Base-by-base conservation (phyloP, 1,140 invertebrate genomes). In the Limonius californicus region DNA sequence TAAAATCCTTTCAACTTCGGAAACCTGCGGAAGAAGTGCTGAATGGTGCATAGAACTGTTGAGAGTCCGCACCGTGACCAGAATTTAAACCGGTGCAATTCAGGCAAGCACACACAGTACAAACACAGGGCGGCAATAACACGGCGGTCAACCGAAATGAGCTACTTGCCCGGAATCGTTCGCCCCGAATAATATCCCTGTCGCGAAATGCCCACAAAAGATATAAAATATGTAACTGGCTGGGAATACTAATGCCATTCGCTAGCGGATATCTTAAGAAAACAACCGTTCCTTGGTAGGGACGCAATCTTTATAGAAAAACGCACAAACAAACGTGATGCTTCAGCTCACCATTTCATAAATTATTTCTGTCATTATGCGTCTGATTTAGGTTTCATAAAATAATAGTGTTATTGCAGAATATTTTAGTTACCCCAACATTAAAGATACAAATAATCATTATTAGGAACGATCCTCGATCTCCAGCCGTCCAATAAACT, bases 201-300 rank as follows among this genome's bases (percentile, higher is more conserved):
- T 67, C 67, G 60, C 61, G 65, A 63, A 70, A 69, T 67, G 59
- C 59, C 67, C 65, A 56, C 69, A 71, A 69, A 71, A 71, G 69
- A 71, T 71, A 71, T 71, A 71, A 71, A 71, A 69, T 71, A 71
- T 69, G 68, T 69, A 63, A 61, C 68, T 64, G 50, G 62, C 32
- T 56, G 54, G 35, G 69, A 71, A 71, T 71, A 71, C 69, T 71
- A 69, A 71, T 69, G 59, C 20, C n/a, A 50, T 43, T 59, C 59
- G 50, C 8, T 39, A 18, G 3, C 19, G 11, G 45, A 50, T 50
- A 50, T 50, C 45, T 50, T 50, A 50, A 21, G 16, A 19, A 19
- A 19, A 50, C 20, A 50, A 50, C 7, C 20, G 45, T 27, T 27
- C 23, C 9, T 4, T 27, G 9, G 9, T 9, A 27, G 3, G 23